phyloP scores from a whole-genome alignment of 2,797 vertebrate genomes.

The Orientallactaga sibirica region DNA sequence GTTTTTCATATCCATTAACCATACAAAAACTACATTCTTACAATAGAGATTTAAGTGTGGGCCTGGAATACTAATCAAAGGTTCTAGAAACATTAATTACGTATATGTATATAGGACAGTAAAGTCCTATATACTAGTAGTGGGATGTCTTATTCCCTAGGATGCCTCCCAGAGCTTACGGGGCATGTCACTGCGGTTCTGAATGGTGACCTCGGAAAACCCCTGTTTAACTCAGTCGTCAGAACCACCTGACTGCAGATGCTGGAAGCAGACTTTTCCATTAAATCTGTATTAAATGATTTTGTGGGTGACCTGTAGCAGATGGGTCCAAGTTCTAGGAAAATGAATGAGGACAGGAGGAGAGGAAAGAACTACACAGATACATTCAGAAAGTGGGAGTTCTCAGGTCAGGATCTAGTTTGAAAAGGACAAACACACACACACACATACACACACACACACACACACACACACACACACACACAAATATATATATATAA shows the following conservation, averaged over 20 bases:
- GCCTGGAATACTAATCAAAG: conserved; percentile 44
- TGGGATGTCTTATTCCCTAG: not conserved
- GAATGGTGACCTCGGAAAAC: not conserved
- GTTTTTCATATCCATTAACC: not conserved
- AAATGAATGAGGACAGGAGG: not conserved
- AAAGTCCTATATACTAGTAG: not conserved
- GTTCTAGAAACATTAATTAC: not conserved
- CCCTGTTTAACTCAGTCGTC: not conserved
- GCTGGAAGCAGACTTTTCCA: not conserved
- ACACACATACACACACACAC: not conserved
- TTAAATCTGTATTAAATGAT: conserved; percentile 19
- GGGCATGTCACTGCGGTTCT: too few relatives aligned
- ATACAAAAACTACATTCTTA: conserved; percentile 30
- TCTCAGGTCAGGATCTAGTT: conserved; percentile 19
- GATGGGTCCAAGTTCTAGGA: conserved; percentile 41
- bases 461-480: not conserved
- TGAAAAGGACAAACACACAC: not conserved
- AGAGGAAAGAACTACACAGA: conserved; percentile 30
- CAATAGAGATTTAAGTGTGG: conserved; percentile 45
- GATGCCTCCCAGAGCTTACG: not conserved
- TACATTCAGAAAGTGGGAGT: not conserved
- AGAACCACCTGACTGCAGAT: too few relatives aligned
- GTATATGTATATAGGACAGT: not conserved
- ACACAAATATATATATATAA: not conserved
- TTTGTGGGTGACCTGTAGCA: not conserved